Conservation (phyloP, 37 sponge, comb jelly and placozoan genomes). For the Beroe forskalii region DNA sequence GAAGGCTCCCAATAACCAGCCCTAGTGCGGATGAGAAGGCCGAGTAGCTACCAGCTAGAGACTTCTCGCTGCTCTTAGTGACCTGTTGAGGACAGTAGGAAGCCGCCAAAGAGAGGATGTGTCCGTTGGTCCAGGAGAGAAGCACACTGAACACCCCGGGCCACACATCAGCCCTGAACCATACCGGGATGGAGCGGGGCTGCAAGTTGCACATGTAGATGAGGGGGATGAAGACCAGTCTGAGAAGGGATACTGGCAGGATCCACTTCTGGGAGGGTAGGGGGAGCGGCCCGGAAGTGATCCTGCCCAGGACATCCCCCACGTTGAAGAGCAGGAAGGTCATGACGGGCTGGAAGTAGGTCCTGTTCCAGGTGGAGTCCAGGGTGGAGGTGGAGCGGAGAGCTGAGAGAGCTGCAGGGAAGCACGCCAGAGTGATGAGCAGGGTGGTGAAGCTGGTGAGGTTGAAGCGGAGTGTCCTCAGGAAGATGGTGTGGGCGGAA, state of each 20-base stretch:
- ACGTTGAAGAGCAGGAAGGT: conserved; percentile 52
- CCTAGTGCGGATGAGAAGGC: conserved; percentile 27
- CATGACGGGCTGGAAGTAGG: conserved; percentile 60
- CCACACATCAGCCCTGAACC: conserved; percentile 49
- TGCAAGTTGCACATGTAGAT: conserved; percentile 61
- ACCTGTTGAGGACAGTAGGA: conserved; percentile 28
- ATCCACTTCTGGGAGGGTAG: not conserved
- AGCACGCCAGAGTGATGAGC: conserved; percentile 44
- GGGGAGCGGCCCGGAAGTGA: not conserved
- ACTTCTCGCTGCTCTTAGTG: not conserved
- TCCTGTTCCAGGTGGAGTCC: not conserved
- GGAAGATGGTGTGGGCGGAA: not conserved
- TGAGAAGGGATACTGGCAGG: not conserved
- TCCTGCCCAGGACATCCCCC: conserved; percentile 47
- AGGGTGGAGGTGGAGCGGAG: not conserved
- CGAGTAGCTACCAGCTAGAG: conserved; percentile 6
- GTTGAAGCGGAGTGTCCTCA: not conserved
- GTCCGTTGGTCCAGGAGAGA: conserved; percentile 57
- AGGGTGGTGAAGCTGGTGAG: not conserved
- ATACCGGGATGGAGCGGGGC: conserved; percentile 5
- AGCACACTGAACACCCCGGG: conserved; percentile 49
- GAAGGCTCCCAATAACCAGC: conserved; percentile 32
- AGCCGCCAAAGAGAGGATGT: conserved; percentile 8
- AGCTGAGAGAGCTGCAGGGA: conserved; percentile 60
- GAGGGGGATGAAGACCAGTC: conserved; percentile 51